Conservation (phyloP, 2,113 vertebrate species). For the Mugil cephalus region DNA sequence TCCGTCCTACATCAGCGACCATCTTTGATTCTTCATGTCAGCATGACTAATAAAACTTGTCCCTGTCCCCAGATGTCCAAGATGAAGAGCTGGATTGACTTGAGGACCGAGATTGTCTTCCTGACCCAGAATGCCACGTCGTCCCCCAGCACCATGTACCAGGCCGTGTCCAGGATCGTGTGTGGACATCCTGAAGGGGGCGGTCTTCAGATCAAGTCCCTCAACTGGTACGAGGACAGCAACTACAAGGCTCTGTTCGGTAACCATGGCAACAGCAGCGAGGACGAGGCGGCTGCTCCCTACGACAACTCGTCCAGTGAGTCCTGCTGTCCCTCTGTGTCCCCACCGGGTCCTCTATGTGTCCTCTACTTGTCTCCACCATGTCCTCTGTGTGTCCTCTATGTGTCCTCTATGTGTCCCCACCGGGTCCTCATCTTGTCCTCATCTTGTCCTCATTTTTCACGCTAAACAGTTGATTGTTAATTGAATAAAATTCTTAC, state of each 20-base stretch:
- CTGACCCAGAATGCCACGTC: conserved; percentile 87
- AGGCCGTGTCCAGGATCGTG: conserved; percentile 93
- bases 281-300: conserved; percentile 84
- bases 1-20: too few species aligned
- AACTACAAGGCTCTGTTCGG: conserved; percentile 97
- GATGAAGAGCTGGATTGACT: conserved; percentile 94
- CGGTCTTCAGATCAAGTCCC: conserved; percentile 96
- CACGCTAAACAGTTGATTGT: too few species aligned
- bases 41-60: too few species aligned
- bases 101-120: conserved; percentile 93
- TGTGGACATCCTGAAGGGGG: conserved; percentile 96
- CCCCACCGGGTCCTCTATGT: too few species aligned
- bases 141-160: conserved; percentile 91
- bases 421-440: too few species aligned
- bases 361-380: too few species aligned
- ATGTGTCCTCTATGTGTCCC: too few species aligned
- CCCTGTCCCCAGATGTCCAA: conserved; percentile 83
- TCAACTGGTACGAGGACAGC: conserved; percentile 98
- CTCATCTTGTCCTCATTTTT: too few species aligned
- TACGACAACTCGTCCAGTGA: conserved; percentile 86
- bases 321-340: conserved; percentile 7
- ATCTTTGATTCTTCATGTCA: too few species aligned
- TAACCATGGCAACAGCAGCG: conserved; percentile 86
- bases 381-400: too few species aligned
- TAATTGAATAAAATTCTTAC: too few species aligned